Percentiles rank a stretch among this genome's conserved stretches.
Evolutionary conservation across 2,797 vertebrate genomes (phyloP).

Genomic region (Enteromius thamalakanensis): DNA sequence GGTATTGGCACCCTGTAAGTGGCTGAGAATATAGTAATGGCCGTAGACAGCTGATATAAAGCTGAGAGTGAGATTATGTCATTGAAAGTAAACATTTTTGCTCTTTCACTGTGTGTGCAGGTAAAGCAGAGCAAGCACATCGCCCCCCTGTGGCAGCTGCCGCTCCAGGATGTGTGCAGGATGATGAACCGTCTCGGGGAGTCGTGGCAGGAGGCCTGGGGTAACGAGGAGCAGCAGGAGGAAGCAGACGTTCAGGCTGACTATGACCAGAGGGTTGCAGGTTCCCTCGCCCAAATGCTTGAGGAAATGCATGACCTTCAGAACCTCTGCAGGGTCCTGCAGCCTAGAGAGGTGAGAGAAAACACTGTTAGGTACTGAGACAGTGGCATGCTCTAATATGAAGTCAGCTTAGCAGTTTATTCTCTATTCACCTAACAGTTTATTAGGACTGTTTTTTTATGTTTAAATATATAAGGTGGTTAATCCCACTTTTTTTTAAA

Average conservation of each 20-base stretch:
- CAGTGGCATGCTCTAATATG: not conserved
- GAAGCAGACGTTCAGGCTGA: constrained; percentile 70
- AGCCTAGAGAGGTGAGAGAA: constrained; percentile 85
- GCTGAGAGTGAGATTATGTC: not conserved
- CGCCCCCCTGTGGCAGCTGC: constrained; percentile 87
- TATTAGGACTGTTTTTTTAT: not conserved
- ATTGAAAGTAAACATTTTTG: not conserved
- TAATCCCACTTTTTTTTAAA: no score
- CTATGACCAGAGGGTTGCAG: constrained; percentile 76
- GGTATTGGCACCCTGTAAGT: constrained; percentile 3
- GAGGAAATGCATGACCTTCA: constrained; percentile 85
- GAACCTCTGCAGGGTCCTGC: constrained; percentile 86
- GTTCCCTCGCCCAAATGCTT: constrained; percentile 74
- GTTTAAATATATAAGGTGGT: not conserved
- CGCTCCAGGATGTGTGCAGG: constrained; percentile 86
- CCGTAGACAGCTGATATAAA: constrained; percentile 16
- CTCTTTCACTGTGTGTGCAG: constrained; percentile 63
- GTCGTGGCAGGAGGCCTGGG: constrained; percentile 75
- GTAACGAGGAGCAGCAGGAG: constrained; percentile 76
- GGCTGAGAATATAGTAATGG: not conserved
- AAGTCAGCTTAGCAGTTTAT: not conserved
- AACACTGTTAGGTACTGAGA: constrained; percentile 1
- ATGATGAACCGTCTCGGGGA: constrained; percentile 77
- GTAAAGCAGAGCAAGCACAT: constrained; percentile 82
- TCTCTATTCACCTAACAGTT: not conserved